phyloP scores from a whole-genome alignment of 2,113 vertebrate species.

The Rhinolophus ferrumequinum region DNA sequence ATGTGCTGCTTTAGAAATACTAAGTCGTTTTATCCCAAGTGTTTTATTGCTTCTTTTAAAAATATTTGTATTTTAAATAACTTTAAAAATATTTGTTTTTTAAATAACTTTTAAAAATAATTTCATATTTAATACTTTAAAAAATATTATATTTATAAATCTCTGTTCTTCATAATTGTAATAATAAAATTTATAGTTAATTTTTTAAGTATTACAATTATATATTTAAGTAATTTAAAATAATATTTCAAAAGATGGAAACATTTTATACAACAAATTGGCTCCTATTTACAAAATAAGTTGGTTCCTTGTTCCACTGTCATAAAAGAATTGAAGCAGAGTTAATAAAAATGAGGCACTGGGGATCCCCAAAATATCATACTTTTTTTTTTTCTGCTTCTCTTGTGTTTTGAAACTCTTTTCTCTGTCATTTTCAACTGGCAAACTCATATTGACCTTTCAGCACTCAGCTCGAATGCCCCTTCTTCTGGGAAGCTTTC shows the following conservation, averaged over 20 bases:
- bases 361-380: neutral
- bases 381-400: neutral
- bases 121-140: neutral
- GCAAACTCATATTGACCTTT: constrained; percentile 35
- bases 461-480: neutral
- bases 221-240: neutral
- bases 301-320: neutral
- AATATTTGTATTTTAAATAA: neutral
- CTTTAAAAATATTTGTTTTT: neutral
- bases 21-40: neutral
- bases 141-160: neutral
- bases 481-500: neutral
- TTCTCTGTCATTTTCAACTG: neutral
- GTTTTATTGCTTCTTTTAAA: neutral
- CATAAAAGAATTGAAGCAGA: constrained; percentile 1
- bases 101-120: neutral
- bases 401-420: neutral
- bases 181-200: neutral
- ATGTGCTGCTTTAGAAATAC: neutral
- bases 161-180: neutral
- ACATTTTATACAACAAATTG: neutral
- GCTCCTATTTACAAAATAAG: constrained; percentile 17
- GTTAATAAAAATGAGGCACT: neutral
- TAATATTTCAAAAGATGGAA: constrained; percentile 26
- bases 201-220: neutral